Percentiles rank a stretch among this genome's conserved stretches.
These are phyloP conservation scores for Eupithecia dodoneata DNA, from an alignment of 2,888 invertebrate species.

Conservation along the genomic window DNA sequence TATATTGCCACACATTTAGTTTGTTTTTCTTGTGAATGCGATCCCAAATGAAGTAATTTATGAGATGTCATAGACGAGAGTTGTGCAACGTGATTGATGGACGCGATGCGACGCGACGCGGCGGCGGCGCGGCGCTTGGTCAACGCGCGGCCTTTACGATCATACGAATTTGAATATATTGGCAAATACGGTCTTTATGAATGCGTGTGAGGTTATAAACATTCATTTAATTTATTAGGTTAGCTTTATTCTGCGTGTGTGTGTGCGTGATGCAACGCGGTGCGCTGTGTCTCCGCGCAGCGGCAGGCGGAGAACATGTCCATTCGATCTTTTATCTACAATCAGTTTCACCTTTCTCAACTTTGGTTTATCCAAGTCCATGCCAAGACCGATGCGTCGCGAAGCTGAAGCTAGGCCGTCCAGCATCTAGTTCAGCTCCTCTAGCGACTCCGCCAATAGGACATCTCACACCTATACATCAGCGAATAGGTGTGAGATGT, in stretches of 20 bases:
- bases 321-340: background rate
- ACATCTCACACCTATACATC: too few relatives aligned
- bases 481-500: too few relatives aligned
- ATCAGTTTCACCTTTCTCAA: background rate
- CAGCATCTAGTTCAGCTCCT: too few relatives aligned
- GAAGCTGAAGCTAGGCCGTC: too few relatives aligned
- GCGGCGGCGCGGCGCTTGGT: background rate
- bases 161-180: background rate
- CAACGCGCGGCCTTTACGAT: background rate
- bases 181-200: background rate
- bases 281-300: too few relatives aligned
- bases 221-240: background rate
- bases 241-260: background rate
- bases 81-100: slow-evolving; percentile 7
- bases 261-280: too few relatives aligned
- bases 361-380: too few relatives aligned
- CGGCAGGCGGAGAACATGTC: background rate
- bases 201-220: background rate
- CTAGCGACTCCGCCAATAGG: too few relatives aligned
- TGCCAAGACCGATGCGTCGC: too few relatives aligned
- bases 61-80: background rate
- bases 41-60: background rate
- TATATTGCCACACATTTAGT: background rate
- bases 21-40: background rate
- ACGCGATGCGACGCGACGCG: background rate